Conservation (phyloP, 2,888 invertebrate genomes). For the Villa cingulata region DNA sequence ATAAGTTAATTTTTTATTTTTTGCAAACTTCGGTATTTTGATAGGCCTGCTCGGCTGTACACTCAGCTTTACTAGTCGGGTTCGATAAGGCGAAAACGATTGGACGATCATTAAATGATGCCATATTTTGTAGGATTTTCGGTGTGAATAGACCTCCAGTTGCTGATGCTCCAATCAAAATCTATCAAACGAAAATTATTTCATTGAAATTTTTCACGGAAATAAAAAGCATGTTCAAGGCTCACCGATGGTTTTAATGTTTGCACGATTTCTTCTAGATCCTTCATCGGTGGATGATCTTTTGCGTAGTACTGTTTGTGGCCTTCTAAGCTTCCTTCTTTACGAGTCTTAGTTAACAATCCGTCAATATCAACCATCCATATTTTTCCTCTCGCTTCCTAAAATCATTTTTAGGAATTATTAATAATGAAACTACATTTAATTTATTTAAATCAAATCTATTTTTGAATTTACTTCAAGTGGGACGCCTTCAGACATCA, state of each 20-base stretch:
- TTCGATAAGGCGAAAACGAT: constrained; percentile 95
- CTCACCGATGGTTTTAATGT: constrained; percentile 80
- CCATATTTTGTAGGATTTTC: constrained; percentile 77
- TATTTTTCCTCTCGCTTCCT: constrained; percentile 73
- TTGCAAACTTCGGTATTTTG: constrained; percentile 69
- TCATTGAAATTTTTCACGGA: no score
- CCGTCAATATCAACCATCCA: constrained; percentile 95
- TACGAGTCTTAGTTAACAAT: constrained; percentile 57
- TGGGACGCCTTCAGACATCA: constrained; percentile 56
- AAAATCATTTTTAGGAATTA: background rate
- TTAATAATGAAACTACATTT: background rate
- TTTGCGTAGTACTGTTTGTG: constrained; percentile 64
- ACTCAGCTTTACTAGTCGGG: constrained; percentile 95
- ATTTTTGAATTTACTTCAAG: constrained; percentile 24
- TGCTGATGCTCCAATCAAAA: constrained; percentile 73
- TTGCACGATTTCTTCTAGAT: constrained; percentile 65
- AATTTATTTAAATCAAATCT: background rate
- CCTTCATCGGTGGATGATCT: constrained; percentile 62
- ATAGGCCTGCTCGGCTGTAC: constrained; percentile 93
- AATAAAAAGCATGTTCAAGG: constrained; percentile 7
- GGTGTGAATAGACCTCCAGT: constrained; percentile 82
- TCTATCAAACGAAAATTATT: constrained; percentile 17
- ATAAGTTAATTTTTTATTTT: no score
- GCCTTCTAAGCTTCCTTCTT: constrained; percentile 49
- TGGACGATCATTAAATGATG: constrained; percentile 69